A percentile compares a stretch with the other conserved stretches of the same genome.
These are phyloP conservation scores for Plagodis dolabraria DNA, from an alignment of 2,888 invertebrate genomes.

Conservation along the genomic window DNA sequence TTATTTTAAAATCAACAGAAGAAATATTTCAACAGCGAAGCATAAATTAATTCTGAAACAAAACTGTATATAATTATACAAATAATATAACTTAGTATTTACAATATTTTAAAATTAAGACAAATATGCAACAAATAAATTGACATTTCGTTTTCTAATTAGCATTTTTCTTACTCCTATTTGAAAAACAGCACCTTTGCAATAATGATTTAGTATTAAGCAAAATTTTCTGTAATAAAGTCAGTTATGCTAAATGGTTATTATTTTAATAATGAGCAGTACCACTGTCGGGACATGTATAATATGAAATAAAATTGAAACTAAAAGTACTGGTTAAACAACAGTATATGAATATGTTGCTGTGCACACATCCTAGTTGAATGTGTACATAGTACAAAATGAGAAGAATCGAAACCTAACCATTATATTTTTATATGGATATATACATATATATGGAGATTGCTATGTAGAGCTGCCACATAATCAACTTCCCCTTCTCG, in stretches of 20 bases:
- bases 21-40: neutral
- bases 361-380: no score
- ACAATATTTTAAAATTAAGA: slow-evolving; percentile 1
- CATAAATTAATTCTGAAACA: neutral
- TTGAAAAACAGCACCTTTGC: slow-evolving; percentile 22
- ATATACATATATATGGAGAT: no score
- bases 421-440: no score
- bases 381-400: no score
- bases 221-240: no score
- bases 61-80: neutral
- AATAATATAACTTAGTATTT: slow-evolving; percentile 3
- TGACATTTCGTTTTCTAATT: slow-evolving; percentile 8
- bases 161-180: slow-evolving; percentile 5
- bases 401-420: no score
- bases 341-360: no score
- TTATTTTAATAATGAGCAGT: neutral
- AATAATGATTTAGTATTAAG: no score
- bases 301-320: neutral
- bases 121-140: slow-evolving; percentile 11
- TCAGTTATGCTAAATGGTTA: no score
- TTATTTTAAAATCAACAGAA: neutral
- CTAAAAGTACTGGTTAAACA: no score
- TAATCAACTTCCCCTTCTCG: no score
- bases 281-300: neutral
- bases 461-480: no score